Evolutionary conservation across 2,797 vertebrate genomes (phyloP).

Genomic region (Todus mexicanus): DNA sequence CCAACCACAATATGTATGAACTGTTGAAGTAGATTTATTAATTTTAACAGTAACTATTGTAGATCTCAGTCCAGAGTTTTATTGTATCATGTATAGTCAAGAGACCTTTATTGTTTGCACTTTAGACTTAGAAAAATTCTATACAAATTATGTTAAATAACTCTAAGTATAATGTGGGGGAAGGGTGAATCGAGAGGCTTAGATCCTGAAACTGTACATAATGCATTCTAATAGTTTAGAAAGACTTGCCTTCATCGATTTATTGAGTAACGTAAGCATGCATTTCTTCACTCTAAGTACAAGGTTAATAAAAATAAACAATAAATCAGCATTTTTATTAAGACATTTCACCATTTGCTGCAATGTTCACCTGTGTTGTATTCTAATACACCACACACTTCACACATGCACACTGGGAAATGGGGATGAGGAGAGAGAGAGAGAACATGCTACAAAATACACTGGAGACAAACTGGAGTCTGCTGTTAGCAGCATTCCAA

Average conservation of each 20-base stretch:
- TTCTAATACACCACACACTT: background rate
- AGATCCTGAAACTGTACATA: background rate
- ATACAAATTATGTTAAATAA: constrained; percentile 45
- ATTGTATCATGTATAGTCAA: background rate
- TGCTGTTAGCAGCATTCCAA: constrained; percentile 22
- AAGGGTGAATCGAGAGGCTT: background rate
- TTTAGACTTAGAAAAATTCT: constrained; percentile 44
- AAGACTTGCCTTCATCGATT: background rate
- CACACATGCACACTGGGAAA: background rate
- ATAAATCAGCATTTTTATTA: constrained; percentile 14
- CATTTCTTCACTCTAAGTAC: background rate
- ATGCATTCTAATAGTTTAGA: constrained; percentile 8
- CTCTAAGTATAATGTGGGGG: constrained; percentile 19
- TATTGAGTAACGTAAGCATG: background rate
- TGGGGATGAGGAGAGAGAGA: background rate
- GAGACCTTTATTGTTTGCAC: constrained; percentile 31
- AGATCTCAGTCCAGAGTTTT: background rate
- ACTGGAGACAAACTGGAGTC: background rate
- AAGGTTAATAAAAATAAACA: constrained; percentile 30
- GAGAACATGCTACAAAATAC: background rate
- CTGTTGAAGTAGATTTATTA: constrained; percentile 15
- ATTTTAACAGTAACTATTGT: constrained; percentile 15
- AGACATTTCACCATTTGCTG: background rate
- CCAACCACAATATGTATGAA: background rate
- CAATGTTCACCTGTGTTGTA: constrained; percentile 30